Conservation (phyloP, 2,113 vertebrate genomes). For the Carassius auratus region DNA sequence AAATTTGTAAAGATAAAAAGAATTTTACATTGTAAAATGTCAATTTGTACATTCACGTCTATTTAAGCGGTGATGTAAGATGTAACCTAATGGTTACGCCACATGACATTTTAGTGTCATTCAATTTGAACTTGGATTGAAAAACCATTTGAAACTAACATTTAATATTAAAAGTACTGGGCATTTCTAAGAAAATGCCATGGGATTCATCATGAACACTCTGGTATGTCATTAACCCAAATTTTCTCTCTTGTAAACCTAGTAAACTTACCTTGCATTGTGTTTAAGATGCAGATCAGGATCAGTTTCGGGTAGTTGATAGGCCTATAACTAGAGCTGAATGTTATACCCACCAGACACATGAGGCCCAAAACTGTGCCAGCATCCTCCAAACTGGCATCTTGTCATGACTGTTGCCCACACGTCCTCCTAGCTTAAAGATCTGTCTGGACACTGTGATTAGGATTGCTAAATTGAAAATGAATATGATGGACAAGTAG, state of each 20-base stretch:
- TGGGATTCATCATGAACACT: not conserved
- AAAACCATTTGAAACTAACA: not conserved
- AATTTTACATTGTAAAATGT: not conserved
- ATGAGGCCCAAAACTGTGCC: conserved; percentile 81
- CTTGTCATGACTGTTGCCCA: conserved; percentile 35
- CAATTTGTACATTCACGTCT: too few species aligned
- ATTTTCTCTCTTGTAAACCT: not conserved
- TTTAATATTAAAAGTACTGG: not conserved
- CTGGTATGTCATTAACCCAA: not conserved
- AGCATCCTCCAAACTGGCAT: conserved; percentile 63
- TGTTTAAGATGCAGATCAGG: conserved; percentile 87
- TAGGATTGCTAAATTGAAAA: conserved; percentile 84
- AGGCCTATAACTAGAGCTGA: conserved; percentile 73
- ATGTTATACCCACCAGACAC: conserved; percentile 83
- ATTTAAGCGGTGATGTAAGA: too few species aligned
- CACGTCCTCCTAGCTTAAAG: conserved; percentile 68
- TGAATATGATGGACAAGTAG: conserved; percentile 81
- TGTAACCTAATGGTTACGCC: too few species aligned
- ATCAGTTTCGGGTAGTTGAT: conserved; percentile 80
- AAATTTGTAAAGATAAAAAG: too few species aligned
- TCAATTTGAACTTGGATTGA: not conserved
- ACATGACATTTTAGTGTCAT: not conserved
- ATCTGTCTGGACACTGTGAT: conserved; percentile 77
- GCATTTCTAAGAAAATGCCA: not conserved
- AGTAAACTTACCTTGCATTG: conserved; percentile 82